Evolutionary conservation across 2,888 invertebrate species (phyloP), one percentile per base, ranked within the genome.

Genomic region (Drosophila meridiana): DNA sequence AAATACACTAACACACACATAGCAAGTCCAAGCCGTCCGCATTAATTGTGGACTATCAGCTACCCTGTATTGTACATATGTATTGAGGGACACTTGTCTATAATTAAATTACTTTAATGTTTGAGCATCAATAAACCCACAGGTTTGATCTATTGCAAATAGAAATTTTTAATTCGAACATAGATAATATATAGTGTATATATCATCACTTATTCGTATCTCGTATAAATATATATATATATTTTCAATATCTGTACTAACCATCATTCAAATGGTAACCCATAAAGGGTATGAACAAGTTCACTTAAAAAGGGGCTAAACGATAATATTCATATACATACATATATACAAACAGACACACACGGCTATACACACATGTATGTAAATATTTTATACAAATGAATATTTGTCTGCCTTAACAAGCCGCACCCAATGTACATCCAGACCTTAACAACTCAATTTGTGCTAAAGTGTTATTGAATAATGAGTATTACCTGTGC

Each of bases 361-460:
- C n/a, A 4, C 14, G 9, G 8, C 11, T 38, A 48, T 11, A 55
- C 30, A 45, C n/a, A 53, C 14, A 34, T 5, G n/a, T 36, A 47
- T 40, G 47, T 48, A 32, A 47, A 59, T 48, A 32, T 34, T 20
- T 64, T 47, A 26, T 38, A 34, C 36, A 64, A 64, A 59, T 57
- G 26, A 4, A 26, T 34, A 58, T 58, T 58, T 45, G 45, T 45
- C 45, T 45, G 8, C 9, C 20, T 34, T 59, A 48, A 45, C 32
- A 38, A 64, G 47, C 58, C 40, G 38, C 64, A 59, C 64, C 64
- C 48, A 30, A 45, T 13, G 9, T 20, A 20, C 28, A 20, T 26
- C 43, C 36, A 45, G 38, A 57, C 40, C 34, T 61, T 34, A 42
- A 52, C 57, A 48, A 28, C 59, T 59, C 64, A 64, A 64, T 59